Evolutionary conservation across 2,797 vertebrate species (phyloP), one percentile per base, ranked within the genome.

Genomic region (Lepidocolaptes lacrymiger): DNA sequence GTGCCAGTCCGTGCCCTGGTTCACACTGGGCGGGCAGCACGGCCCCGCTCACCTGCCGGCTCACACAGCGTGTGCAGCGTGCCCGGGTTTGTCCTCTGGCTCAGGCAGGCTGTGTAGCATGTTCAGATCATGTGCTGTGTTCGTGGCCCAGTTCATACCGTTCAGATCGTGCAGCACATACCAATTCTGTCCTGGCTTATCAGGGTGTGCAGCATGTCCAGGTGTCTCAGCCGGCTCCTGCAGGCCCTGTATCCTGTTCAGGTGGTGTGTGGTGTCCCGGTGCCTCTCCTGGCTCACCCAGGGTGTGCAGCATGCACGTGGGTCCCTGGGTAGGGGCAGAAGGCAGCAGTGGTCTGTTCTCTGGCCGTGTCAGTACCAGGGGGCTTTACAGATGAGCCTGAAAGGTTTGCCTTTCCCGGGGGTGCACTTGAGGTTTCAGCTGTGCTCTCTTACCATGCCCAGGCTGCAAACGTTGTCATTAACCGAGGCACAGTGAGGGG

Each of bases 311-410:
- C 27, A 1, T 4, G 24, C 5, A 7, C 12, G 1, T 8, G 24
- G 48, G 44, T 4, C 1, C 30, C 18, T 64, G 56, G 23, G 2
- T 2, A 3, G 43, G 26, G 79, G 61, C 62, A 26, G n/a, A 5
- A 14, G 62, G 16, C 5, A 6, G 30, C 7, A 19, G 37, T 0
- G 0, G 8, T 37, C 49, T 51, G 28, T 49, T 61, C 34, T 16
- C 20, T 48, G 37, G 2, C 34, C 2, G 0, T 26, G 23, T 41
- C n/a, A 5, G 7, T 12, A 2, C 41, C 3, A 6, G 37, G 1
- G 14, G 4, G 4, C 9, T 15, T 7, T 6, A 3, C 24, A 43
- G 55, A 26, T 2, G 56, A 55, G 15, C 48, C 64, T 1, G 7
- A 79, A 28, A 51, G 11, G 27, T 74, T 48, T 37, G 41, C 1